Evolutionary conservation across 2,113 vertebrate species (phyloP).

Genomic region (Clarias macrocephalus): DNA sequence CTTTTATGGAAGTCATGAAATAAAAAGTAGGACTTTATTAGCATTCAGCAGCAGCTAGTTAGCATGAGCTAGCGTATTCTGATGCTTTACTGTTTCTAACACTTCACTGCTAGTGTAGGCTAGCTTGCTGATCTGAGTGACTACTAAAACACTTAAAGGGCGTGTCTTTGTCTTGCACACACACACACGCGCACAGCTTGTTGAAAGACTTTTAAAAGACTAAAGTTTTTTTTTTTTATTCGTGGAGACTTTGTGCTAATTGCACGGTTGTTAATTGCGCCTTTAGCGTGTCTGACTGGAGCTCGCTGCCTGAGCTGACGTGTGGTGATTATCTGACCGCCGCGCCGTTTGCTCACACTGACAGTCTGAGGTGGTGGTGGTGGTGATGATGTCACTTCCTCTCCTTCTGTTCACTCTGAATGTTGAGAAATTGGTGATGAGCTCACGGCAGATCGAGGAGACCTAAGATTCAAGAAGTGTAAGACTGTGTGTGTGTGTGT

Average conservation of each 20-base stretch:
- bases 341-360: background rate
- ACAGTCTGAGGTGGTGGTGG: background rate
- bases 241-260: background rate
- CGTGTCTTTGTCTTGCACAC: background rate
- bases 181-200: background rate
- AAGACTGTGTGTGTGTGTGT: too few species aligned
- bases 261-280: background rate
- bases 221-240: background rate
- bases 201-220: background rate
- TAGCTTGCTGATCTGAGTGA: background rate
- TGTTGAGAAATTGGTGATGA: background rate
- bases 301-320: background rate
- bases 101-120: background rate
- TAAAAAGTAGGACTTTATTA: background rate
- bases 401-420: slow-evolving; percentile 28
- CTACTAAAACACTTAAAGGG: background rate
- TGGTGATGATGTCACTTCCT: slow-evolving; percentile 5
- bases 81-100: background rate
- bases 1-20: background rate
- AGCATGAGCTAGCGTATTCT: background rate
- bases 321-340: slow-evolving; percentile 5
- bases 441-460: background rate
- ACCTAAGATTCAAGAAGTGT: background rate
- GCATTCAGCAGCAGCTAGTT: background rate
- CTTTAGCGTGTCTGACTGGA: background rate